These are phyloP conservation scores for Arctopsyche grandis DNA, from an alignment of 1,140 invertebrate species.

Conservation along the genomic window DNA sequence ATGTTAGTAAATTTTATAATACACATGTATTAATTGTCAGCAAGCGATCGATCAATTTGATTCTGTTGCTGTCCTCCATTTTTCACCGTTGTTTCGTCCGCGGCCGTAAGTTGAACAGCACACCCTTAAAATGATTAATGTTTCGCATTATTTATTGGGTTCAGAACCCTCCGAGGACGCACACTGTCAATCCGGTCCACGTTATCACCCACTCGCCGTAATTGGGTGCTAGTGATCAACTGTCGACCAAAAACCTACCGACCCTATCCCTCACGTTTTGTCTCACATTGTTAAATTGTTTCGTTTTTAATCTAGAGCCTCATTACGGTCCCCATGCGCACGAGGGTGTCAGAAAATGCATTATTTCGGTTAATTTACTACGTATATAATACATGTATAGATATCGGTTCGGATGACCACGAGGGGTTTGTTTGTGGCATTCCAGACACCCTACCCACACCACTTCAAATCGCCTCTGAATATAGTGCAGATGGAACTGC, in stretches of 20 bases:
- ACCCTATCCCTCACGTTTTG: background rate
- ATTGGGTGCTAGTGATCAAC: constrained; percentile 48
- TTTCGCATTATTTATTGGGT: constrained; percentile 33
- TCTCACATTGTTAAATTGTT: constrained; percentile 13
- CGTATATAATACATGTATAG: background rate
- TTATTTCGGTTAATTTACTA: constrained; percentile 46
- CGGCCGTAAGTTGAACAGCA: background rate
- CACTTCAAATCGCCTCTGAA: no score
- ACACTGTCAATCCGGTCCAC: constrained; percentile 29
- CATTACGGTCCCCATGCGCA: background rate
- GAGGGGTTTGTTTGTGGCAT: background rate
- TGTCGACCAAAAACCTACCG: background rate
- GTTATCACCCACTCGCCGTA: constrained; percentile 43
- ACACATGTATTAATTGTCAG: no score
- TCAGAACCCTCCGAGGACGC: constrained; percentile 17
- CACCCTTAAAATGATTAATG: constrained; percentile 42
- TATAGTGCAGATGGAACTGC: background rate
- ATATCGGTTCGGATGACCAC: constrained; percentile 9
- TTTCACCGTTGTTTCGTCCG: background rate
- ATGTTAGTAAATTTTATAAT: no score
- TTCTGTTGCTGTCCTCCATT: background rate
- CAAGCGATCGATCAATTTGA: no score
- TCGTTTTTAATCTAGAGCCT: constrained; percentile 36
- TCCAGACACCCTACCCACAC: no score
- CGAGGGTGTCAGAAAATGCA: constrained; percentile 27